Conservation (phyloP, 2,888 invertebrate species). For the Parthenolecanium corni region DNA sequence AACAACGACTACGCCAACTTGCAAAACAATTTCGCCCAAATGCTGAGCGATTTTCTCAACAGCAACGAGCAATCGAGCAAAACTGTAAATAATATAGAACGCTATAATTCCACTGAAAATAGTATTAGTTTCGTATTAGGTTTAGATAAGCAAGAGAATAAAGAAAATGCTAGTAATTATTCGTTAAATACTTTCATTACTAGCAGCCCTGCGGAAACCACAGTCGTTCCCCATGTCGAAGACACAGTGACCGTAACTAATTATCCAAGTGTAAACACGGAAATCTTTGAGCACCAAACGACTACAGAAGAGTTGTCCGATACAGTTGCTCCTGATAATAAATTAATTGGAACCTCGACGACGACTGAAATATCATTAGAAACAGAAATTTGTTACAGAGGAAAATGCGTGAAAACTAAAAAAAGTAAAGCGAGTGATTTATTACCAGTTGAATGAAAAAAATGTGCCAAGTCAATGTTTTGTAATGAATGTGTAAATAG, state of each 20-base stretch:
- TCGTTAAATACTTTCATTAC: conserved; percentile 5
- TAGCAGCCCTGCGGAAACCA: not conserved
- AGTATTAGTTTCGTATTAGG: conserved; percentile 18
- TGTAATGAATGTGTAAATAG: conserved; percentile 2
- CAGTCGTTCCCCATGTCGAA: conserved; percentile 12
- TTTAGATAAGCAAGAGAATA: not conserved
- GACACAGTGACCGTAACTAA: conserved; percentile 34
- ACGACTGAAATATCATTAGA: conserved; percentile 72
- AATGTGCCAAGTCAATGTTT: conserved; percentile 26
- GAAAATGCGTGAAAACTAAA: conserved; percentile 63
- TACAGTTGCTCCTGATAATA: conserved; percentile 32
- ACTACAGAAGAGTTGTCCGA: conserved; percentile 28
- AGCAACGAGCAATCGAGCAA: conserved; percentile 18
- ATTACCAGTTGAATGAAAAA: conserved; percentile 27
- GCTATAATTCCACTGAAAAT: conserved; percentile 11
- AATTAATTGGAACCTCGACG: conserved; percentile 59
- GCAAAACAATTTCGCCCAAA: conserved; percentile 30
- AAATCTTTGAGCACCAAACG: conserved; percentile 33
- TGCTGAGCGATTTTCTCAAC: conserved; percentile 31
- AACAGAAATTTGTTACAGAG: conserved; percentile 79
- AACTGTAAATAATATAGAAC: conserved; percentile 18
- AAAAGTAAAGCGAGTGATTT: conserved; percentile 33
- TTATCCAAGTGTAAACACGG: conserved; percentile 35
- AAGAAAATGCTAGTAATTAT: not conserved
- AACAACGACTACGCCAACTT: conserved; percentile 27